phyloP scores from a whole-genome alignment of 2,797 vertebrate species.

The Chelmon rostratus region DNA sequence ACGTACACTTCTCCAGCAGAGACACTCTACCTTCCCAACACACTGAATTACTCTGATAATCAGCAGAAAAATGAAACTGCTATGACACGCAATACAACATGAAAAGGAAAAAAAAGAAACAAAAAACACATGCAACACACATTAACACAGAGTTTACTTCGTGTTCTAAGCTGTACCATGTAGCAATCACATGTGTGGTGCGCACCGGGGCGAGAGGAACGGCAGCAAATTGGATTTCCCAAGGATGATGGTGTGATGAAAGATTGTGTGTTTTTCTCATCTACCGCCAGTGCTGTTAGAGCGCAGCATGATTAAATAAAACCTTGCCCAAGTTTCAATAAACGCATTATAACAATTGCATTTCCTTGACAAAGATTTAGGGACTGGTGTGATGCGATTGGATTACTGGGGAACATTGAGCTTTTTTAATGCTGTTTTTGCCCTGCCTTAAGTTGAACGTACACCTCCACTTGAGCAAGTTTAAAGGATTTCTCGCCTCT shows the following conservation, averaged over 20 bases:
- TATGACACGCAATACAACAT: conserved; percentile 57
- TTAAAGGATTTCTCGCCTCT: conserved; percentile 70
- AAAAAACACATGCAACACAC: conserved; percentile 55
- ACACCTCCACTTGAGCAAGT: conserved; percentile 76
- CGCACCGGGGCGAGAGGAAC: conserved; percentile 72
- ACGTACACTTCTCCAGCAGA: conserved; percentile 7
- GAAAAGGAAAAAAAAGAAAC: neutral
- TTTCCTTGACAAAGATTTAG: conserved; percentile 91
- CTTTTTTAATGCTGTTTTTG: conserved; percentile 86
- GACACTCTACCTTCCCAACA: conserved; percentile 33
- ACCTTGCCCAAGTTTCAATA: conserved; percentile 90
- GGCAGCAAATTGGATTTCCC: conserved; percentile 86
- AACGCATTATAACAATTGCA: conserved; percentile 89
- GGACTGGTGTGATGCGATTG: conserved; percentile 89
- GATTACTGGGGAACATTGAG: conserved; percentile 88
- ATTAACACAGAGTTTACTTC: conserved; percentile 60
- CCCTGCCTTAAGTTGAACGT: conserved; percentile 77
- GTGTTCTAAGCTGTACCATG: conserved; percentile 62
- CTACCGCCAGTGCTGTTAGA: conserved; percentile 87
- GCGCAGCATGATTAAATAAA: conserved; percentile 87
- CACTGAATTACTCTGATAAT: conserved; percentile 59
- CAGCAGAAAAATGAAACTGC: conserved; percentile 62
- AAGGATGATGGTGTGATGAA: conserved; percentile 89
- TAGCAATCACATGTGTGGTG: conserved; percentile 72
- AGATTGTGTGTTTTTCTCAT: conserved; percentile 89